Evolutionary conservation across 2,797 vertebrate species (phyloP), one percentile per base, ranked within the genome.

Genomic region (Bucorvus abyssinicus): DNA sequence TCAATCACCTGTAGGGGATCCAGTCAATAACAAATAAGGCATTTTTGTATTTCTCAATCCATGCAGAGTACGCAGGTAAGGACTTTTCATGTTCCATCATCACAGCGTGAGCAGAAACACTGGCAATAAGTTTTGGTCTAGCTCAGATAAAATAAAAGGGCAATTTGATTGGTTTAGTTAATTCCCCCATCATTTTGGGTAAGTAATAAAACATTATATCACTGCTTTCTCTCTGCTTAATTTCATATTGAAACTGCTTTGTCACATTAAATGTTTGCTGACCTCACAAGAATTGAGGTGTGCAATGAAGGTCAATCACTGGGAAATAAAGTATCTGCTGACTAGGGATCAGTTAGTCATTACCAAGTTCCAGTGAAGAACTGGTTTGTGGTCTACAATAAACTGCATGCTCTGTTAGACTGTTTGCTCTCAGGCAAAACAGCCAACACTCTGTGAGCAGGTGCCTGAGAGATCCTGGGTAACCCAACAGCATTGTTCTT

Each of bases 171-270:
- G 6, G 59, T 86, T 85, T 14, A 13, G 21, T 95, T 69, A 81
- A 64, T 92, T 77, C 27, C 64, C 32, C 60, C 86, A 82, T 89
- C 10, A 55, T 32, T 95, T 75, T 60, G 23, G 14, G 19, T 61
- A 81, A 63, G 24, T 65, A 70, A 45, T 57, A 26, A 78, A 75
- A 85, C 90, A 59, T 36, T 73, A 17, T 36, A 79, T 90, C 44
- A 59, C n/a, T 20, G 12, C 22, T 59, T 77, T 50, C 24, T 61
- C 38, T 71, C 16, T 34, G 52, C 27, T 53, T 77, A 53, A 92
- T 91, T 94, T 95, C 55, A 44, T 88, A 47, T n/a, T 73, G 70
- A 92, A 96, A 76, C 45, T 88, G 49, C 19, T 67, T 59, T 64
- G 50, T 82, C 56, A n/a, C 30, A 7, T 42, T 44, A 93, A 65